phyloP scores from a whole-genome alignment of 2,797 vertebrate genomes.

The Rhinella marina region DNA sequence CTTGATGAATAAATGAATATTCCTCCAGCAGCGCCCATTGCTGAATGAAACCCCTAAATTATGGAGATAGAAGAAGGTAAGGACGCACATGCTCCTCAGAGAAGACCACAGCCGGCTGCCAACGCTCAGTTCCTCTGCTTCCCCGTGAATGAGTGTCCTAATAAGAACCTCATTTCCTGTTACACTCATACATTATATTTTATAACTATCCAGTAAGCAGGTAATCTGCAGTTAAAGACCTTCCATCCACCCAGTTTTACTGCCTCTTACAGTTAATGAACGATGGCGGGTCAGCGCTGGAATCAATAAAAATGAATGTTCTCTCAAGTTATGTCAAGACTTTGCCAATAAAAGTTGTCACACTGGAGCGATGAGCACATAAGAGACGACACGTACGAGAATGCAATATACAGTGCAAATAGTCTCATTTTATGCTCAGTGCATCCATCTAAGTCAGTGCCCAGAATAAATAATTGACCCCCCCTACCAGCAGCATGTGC shows the following conservation, averaged over 20 bases:
- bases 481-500: background rate
- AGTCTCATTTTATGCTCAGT: no score
- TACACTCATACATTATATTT: constrained; percentile 2
- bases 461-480: background rate
- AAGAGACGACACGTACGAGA: no score
- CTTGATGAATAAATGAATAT: background rate
- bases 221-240: background rate
- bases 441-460: background rate
- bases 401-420: background rate
- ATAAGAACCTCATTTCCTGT: background rate
- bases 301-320: constrained; percentile 1
- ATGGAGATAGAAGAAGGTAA: background rate
- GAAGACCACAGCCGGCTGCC: background rate
- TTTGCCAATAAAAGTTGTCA: constrained; percentile 17
- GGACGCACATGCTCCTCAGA: background rate
- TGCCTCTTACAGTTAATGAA: background rate
- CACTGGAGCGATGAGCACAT: background rate
- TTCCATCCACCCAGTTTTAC: background rate
- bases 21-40: background rate
- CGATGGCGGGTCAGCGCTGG: background rate
- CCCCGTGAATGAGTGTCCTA: background rate
- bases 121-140: background rate
- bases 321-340: constrained; percentile 3
- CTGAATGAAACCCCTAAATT: background rate
- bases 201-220: constrained; percentile 6